Conservation (phyloP, 2,888 invertebrate genomes). For the Odontothrips loti region DNA sequence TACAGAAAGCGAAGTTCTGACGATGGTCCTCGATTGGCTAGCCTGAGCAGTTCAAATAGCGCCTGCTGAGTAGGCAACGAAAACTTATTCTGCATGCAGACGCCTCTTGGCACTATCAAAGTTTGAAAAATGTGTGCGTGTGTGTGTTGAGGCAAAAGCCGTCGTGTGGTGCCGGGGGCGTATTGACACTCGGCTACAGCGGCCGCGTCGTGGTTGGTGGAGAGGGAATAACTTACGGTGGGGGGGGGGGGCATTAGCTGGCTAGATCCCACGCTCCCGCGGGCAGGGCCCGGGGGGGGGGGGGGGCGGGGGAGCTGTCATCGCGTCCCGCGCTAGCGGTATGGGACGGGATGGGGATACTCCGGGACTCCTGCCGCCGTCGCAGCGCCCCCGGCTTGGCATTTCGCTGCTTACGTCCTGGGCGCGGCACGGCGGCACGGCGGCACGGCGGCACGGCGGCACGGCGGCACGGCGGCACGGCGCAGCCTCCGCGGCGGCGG, state of each 20-base stretch:
- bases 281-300: not conserved
- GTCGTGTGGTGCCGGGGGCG: not conserved
- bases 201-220: not conserved
- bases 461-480: too few species aligned
- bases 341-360: not conserved
- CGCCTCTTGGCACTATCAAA: too few species aligned
- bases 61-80: too few species aligned
- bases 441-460: too few species aligned
- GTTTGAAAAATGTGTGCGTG: too few species aligned
- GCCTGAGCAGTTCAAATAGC: too few species aligned
- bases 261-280: slow-evolving; percentile 8
- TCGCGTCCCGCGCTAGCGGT: not conserved
- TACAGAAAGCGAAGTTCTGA: too few species aligned
- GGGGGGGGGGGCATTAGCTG: slow-evolving; percentile 11
- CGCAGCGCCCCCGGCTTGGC: not conserved
- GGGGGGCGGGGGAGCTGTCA: not conserved
- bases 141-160: too few species aligned
- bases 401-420: not conserved
- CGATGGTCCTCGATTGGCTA: too few species aligned
- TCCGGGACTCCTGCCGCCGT: not conserved
- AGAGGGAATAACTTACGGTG: not conserved
- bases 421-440: too few species aligned
- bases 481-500: too few species aligned
- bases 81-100: too few species aligned
- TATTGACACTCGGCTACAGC: not conserved